Evolutionary conservation across 2,888 invertebrate species (phyloP).

Genomic region (Eucriotettix oculatus): DNA sequence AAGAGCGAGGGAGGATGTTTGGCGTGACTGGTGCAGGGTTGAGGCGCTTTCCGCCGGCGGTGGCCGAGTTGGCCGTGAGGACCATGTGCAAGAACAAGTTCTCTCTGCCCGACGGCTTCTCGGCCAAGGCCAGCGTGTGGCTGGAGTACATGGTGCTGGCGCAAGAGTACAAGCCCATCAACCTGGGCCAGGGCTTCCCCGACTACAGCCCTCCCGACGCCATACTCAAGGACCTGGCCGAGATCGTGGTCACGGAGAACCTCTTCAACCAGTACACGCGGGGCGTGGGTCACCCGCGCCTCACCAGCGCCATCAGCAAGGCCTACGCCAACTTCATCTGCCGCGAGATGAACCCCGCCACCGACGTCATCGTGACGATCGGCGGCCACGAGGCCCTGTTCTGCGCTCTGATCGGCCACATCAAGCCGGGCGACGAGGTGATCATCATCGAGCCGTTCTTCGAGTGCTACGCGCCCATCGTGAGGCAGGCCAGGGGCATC

Average conservation of each 20-base stretch:
- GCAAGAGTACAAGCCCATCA: constrained; percentile 68
- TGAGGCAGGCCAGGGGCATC: constrained; percentile 68
- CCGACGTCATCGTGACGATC: constrained; percentile 72
- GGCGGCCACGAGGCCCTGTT: constrained; percentile 95
- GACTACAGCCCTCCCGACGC: constrained; percentile 76
- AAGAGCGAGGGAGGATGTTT: too few species aligned
- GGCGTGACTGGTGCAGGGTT: too few species aligned
- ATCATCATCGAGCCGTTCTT: constrained; percentile 97
- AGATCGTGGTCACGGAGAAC: constrained; percentile 51
- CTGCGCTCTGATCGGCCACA: constrained; percentile 68
- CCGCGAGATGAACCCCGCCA: constrained; percentile 62
- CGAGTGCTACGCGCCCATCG: constrained; percentile 96
- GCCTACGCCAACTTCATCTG: constrained; percentile 67
- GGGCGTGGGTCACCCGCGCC: constrained; percentile 84
- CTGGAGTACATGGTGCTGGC: constrained; percentile 80
- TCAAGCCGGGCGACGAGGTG: constrained; percentile 77
- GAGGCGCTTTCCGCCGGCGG: too few species aligned
- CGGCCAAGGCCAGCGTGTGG: constrained; percentile 35
- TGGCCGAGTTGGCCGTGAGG: too few species aligned
- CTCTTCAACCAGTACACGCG: constrained; percentile 84
- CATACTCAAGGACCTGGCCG: constrained; percentile 58
- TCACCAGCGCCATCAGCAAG: constrained; percentile 69
- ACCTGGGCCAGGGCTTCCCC: constrained; percentile 91
- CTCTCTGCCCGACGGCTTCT: too few species aligned
- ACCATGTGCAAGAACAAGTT: too few species aligned